A percentile compares a stretch with the other conserved stretches of the same genome.
These are phyloP conservation scores for Diachasmimorpha longicaudata DNA, from an alignment of 1,140 invertebrate species.

Conservation along the genomic window DNA sequence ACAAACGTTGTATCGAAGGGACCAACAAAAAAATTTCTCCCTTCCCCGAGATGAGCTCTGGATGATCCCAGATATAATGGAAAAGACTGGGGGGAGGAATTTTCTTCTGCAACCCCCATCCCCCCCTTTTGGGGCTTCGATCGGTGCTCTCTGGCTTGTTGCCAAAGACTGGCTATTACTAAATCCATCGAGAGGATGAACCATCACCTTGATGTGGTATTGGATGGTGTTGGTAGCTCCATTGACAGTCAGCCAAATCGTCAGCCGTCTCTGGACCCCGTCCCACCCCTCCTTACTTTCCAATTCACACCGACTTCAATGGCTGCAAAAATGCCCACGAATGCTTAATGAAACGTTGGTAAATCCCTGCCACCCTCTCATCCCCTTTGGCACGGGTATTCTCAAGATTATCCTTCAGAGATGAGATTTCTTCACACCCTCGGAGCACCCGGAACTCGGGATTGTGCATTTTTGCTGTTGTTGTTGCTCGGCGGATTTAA, in stretches of 20 bases:
- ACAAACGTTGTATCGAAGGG: not conserved
- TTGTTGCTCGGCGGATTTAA: not conserved
- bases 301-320: conserved; percentile 5
- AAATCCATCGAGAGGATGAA: conserved; percentile 19
- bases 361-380: not conserved
- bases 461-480: not conserved
- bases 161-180: conserved; percentile 24
- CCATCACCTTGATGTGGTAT: conserved; percentile 10
- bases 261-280: not conserved
- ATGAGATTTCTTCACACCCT: not conserved
- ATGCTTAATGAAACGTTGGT: not conserved
- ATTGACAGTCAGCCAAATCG: conserved; percentile 17
- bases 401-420: not conserved
- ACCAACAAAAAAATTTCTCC: not conserved
- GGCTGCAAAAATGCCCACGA: not conserved
- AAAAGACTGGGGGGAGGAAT: not conserved
- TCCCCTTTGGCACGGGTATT: not conserved
- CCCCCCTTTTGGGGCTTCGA: not conserved
- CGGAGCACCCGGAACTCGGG: not conserved
- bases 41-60: not conserved
- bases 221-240: not conserved
- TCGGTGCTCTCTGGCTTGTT: conserved; percentile 20
- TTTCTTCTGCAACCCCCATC: not conserved
- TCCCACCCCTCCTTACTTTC: not conserved
- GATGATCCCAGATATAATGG: conserved; percentile 15